These are phyloP conservation scores for Apis laboriosa DNA, from an alignment of 1,140 invertebrate species.

Conservation along the genomic window DNA sequence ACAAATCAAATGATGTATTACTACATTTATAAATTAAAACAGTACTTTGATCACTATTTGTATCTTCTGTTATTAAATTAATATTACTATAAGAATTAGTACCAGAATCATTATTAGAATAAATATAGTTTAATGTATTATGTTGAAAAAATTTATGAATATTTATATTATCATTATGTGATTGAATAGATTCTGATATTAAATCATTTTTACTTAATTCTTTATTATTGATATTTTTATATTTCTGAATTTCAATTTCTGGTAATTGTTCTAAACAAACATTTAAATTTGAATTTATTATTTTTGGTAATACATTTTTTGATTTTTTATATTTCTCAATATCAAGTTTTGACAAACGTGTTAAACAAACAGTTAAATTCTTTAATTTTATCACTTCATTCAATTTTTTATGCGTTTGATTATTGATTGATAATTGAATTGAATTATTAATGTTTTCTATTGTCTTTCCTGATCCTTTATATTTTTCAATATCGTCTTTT, in stretches of 20 bases:
- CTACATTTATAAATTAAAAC: constrained; percentile 56
- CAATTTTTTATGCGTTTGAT: background rate
- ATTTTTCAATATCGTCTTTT: background rate
- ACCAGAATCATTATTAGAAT: background rate
- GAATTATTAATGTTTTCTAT: background rate
- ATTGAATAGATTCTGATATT: no score
- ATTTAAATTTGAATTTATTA: background rate
- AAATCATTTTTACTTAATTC: background rate
- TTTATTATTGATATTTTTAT: background rate
- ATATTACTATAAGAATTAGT: background rate
- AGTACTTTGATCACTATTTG: constrained; percentile 57
- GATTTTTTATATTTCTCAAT: background rate
- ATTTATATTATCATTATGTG: background rate
- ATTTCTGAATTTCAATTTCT: background rate
- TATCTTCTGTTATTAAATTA: constrained; percentile 1
- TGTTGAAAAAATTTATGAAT: background rate
- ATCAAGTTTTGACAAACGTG: background rate
- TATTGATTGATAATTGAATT: background rate
- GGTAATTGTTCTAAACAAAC: constrained; percentile 9
- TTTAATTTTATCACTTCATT: background rate
- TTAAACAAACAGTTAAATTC: background rate
- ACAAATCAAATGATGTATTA: no score
- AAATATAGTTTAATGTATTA: background rate
- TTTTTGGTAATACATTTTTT: background rate
- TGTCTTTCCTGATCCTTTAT: background rate